Percentiles rank a stretch among this genome's conserved stretches.
These are phyloP conservation scores for Patella ulyssiponensis DNA, from an alignment of 2,888 invertebrate genomes.

Conservation along the genomic window DNA sequence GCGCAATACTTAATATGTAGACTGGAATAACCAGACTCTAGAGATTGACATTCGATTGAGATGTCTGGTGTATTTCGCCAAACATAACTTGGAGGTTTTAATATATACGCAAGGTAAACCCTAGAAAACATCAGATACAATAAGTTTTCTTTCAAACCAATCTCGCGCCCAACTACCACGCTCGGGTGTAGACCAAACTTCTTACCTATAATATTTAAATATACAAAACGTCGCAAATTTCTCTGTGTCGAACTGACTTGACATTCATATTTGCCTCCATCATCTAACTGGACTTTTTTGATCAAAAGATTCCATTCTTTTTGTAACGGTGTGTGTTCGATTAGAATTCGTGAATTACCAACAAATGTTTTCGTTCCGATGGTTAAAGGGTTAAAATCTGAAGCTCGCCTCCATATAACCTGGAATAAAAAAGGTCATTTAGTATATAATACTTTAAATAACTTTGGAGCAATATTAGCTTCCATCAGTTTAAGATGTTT, in stretches of 20 bases:
- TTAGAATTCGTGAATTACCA: constrained; percentile 48
- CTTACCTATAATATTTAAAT: constrained; percentile 55
- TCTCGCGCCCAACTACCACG: too few species aligned
- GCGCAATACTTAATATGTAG: too few species aligned
- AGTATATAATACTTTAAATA: not conserved
- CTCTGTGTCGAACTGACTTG: constrained; percentile 54
- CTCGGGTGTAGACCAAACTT: not conserved
- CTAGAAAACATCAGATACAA: too few species aligned
- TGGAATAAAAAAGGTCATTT: constrained; percentile 27
- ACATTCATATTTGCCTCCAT: constrained; percentile 57
- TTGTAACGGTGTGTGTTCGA: constrained; percentile 46
- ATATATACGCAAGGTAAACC: too few species aligned
- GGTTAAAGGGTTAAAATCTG: constrained; percentile 53
- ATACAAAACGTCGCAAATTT: constrained; percentile 51
- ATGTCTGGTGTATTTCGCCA: too few species aligned
- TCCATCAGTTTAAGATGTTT: too few species aligned
- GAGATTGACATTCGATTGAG: too few species aligned
- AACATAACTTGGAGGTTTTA: too few species aligned
- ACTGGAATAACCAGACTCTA: too few species aligned
- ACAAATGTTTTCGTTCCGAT: constrained; percentile 52
- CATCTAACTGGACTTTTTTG: constrained; percentile 48
- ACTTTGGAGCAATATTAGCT: too few species aligned
- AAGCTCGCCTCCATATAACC: constrained; percentile 54
- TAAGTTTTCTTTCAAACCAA: too few species aligned
- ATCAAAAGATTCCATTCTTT: constrained; percentile 56